Evolutionary conservation across 2,888 invertebrate genomes (phyloP).

Genomic region (Julus scanicus): DNA sequence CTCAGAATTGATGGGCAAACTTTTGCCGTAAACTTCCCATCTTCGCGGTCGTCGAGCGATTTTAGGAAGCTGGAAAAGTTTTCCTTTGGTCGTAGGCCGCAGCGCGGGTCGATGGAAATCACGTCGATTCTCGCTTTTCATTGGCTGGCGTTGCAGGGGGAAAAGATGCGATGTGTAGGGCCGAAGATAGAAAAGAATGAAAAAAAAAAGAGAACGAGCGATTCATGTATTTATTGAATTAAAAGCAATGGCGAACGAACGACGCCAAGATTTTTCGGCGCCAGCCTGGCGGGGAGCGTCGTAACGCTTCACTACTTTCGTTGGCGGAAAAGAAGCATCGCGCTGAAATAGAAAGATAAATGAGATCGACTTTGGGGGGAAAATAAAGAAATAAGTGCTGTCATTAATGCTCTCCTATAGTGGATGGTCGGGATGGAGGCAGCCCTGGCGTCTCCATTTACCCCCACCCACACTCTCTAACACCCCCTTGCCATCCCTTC

Average conservation of each 20-base stretch:
- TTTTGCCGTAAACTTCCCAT: constrained; percentile 42
- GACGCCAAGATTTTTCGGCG: constrained; percentile 51
- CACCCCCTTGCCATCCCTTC: not conserved
- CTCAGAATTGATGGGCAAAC: constrained; percentile 38
- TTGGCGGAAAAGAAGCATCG: constrained; percentile 53
- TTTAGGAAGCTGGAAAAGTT: not conserved
- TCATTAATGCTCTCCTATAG: constrained; percentile 49
- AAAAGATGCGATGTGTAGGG: constrained; percentile 49
- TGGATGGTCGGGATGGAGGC: not conserved
- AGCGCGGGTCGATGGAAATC: constrained; percentile 13
- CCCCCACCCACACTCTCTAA: not conserved
- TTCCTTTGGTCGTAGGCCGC: not conserved
- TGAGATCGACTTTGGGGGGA: constrained; percentile 45
- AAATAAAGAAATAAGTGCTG: constrained; percentile 52
- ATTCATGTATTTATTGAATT: constrained; percentile 55
- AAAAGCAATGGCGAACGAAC: constrained; percentile 48
- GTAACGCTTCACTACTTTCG: constrained; percentile 53
- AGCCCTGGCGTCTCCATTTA: not conserved
- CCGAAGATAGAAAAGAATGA: constrained; percentile 17
- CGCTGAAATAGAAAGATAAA: constrained; percentile 53
- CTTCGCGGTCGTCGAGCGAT: not conserved
- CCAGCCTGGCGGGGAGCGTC: constrained; percentile 54
- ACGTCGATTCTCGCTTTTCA: not conserved
- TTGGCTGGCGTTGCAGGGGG: constrained; percentile 19
- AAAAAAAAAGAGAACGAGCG: not conserved